These are phyloP conservation scores for Shinisaurus crocodilurus DNA, from an alignment of 2,113 vertebrate species.

Conservation along the genomic window DNA sequence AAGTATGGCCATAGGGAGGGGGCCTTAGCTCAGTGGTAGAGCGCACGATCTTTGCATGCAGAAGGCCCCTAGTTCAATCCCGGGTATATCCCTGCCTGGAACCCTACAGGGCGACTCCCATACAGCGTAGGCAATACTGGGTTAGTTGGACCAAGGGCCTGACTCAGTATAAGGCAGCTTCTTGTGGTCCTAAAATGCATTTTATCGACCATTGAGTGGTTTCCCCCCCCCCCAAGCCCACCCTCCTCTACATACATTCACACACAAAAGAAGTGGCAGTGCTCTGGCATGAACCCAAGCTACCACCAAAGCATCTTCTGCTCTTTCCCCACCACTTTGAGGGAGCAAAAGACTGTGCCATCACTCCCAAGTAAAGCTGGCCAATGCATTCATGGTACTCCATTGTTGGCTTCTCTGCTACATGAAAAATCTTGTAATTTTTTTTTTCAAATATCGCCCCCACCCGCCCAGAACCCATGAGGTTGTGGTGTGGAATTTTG, in stretches of 20 bases:
- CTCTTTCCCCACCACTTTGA: not conserved
- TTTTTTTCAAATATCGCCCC: too few relatives aligned
- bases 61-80: too few relatives aligned
- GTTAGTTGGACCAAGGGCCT: too few relatives aligned
- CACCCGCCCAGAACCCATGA: not conserved
- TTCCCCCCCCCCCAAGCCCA: not conserved
- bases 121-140: too few relatives aligned
- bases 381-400: not conserved
- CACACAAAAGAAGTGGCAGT: not conserved
- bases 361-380: not conserved
- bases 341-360: not conserved
- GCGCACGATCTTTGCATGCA: too few relatives aligned
- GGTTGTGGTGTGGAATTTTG: not conserved
- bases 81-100: too few relatives aligned
- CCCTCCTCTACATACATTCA: not conserved
- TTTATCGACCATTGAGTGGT: too few relatives aligned
- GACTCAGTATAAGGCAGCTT: too few relatives aligned
- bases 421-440: too few relatives aligned
- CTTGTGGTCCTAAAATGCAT: not conserved
- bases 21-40: too few relatives aligned
- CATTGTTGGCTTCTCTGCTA: not conserved
- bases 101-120: too few relatives aligned
- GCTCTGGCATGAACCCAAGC: too few relatives aligned
- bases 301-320: not conserved
- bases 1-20: not conserved